Base-by-base conservation (phyloP, 2,113 vertebrate genomes). In the Burhinus oedicnemus region DNA sequence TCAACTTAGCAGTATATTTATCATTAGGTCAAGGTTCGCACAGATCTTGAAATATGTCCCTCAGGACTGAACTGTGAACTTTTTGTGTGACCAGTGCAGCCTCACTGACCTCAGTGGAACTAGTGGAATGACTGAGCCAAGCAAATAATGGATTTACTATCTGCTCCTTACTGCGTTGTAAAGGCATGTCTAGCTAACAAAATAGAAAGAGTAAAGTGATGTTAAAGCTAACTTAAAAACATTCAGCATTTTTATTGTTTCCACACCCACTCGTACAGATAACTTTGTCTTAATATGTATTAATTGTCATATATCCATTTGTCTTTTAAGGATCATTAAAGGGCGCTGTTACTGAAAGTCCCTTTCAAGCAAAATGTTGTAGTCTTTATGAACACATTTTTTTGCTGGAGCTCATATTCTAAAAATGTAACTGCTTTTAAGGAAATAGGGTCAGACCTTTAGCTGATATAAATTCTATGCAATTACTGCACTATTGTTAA, bases 161-260 rank as follows among this genome's bases (percentile, higher is more conserved):
- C 34, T 75, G 55, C 30, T 51, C 61, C 7, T 11, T 22, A 1
- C 22, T 36, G 26, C 9, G 1, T 5, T 20, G 6, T 6, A 18
- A 19, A 57, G 26, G 7, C 15, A 20, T 0, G 0, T 11, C 34
- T 0, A 23, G 47, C 18, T 74, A 40, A 12, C 25, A n/a, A 8
- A 60, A 12, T 14, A 36, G 21, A 38, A 22, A 27, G 19, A 13
- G 8, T 45, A 10, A 49, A 61, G 34, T 5, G 15, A 5, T 60
- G 32, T 6, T 16, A 5, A 12, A 72, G 22, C 16, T 15, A 22
- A 2, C 9, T 19, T 26, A 65, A 7, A 20, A 40, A 15, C 42
- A 23, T 8, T 22, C 45, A 17, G 27, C 0, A 0, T 26, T 54
- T 36, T 32, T 55, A 15, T 15, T 64, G 25, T 34, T 72, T 27